Conservation (phyloP, 2,888 invertebrate species). For the Anoplius nigerrimus region DNA sequence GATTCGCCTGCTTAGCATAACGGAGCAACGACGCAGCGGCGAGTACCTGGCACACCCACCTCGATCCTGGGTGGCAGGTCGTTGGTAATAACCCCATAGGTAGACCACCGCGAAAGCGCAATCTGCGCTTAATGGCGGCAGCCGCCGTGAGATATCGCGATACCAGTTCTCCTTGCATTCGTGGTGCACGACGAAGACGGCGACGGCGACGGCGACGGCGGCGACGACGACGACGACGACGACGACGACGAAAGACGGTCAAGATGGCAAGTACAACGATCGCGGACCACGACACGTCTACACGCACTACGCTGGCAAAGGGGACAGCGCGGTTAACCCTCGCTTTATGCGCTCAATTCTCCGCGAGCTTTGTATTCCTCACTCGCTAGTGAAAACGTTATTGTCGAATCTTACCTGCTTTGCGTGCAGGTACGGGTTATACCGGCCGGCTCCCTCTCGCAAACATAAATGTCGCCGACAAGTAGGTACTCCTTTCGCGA, state of each 20-base stretch:
- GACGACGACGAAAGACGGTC: conserved; percentile 3
- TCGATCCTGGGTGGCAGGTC: conserved; percentile 65
- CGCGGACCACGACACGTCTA: conserved; percentile 34
- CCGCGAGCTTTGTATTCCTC: no score
- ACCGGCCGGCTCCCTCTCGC: no score
- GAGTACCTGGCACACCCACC: conserved; percentile 62
- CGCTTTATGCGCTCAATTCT: no score
- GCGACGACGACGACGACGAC: conserved; percentile 7
- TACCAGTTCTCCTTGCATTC: conserved; percentile 51
- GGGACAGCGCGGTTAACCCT: not conserved
- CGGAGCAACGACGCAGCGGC: conserved; percentile 46
- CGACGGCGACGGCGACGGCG: conserved; percentile 18
- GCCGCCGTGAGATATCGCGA: conserved; percentile 63
- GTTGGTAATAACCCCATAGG: conserved; percentile 66
- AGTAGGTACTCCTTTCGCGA: no score
- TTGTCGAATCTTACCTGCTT: no score
- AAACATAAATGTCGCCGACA: no score
- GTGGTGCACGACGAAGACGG: conserved; percentile 31
- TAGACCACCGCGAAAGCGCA: conserved; percentile 69
- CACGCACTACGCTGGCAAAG: conserved; percentile 33
- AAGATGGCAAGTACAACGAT: conserved; percentile 1
- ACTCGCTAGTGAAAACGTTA: no score
- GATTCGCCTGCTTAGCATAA: conserved; percentile 54
- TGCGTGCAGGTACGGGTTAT: no score
- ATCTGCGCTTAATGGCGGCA: conserved; percentile 66